Percentiles rank a stretch among this genome's conserved stretches.
Conservation (phyloP, 2,113 vertebrate species). For the Haplotaxodon microlepis region DNA sequence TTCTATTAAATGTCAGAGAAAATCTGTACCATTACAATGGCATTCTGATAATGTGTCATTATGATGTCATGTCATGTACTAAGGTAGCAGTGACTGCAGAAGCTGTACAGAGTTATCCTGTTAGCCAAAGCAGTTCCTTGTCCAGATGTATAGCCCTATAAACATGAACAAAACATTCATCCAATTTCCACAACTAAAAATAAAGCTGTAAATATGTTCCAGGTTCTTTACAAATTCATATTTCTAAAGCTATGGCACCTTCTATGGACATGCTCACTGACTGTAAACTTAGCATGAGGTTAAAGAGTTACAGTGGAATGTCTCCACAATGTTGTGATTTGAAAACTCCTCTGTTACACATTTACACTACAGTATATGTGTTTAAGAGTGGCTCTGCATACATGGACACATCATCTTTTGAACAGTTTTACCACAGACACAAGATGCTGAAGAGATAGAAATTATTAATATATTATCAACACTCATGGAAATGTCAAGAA, state of each 20-base stretch:
- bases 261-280: background rate
- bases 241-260: background rate
- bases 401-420: background rate
- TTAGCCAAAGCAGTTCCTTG: background rate
- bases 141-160: background rate
- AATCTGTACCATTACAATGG: conserved; percentile 1
- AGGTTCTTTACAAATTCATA: background rate
- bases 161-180: background rate
- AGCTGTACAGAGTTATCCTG: background rate
- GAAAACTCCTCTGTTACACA: background rate
- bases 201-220: background rate
- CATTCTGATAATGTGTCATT: conserved; percentile 12
- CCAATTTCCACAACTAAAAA: background rate
- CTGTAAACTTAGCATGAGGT: background rate
- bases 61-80: background rate
- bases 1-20: background rate
- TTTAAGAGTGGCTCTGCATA: background rate
- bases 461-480: background rate
- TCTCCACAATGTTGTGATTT: background rate
- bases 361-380: background rate
- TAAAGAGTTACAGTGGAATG: background rate
- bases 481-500: background rate
- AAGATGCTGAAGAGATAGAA: background rate
- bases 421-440: background rate
- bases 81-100: background rate